Evolutionary conservation across 1,140 invertebrate genomes (phyloP), one percentile per base, ranked within the genome.

Genomic region (Drosophila baimaii): DNA sequence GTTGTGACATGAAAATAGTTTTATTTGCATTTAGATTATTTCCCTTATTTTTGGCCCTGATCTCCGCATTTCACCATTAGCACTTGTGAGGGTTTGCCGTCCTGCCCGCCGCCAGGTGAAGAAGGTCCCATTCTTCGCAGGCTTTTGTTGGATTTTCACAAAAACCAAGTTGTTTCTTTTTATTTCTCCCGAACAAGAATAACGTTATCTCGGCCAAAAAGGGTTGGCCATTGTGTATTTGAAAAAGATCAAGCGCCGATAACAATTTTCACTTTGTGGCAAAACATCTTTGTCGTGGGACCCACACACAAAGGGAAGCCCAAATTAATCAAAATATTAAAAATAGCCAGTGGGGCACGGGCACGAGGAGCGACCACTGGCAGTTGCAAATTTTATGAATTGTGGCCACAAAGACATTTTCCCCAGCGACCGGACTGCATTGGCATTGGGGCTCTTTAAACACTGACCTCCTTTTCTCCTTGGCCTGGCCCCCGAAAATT

Each of bases 21-120:
- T 57, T 73, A 72, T 83, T 89, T 83, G 83, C 84, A 88, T 88
- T 88, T 89, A 80, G 68, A 88, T 89, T 79, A 84, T 89, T 89
- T 79, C 65, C 44, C 59, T 52, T 59, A 37, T 52, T 41, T 49
- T 43, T 17, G 25, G 13, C 27, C 23, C 41, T 77, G 73, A 77
- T 76, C 73, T 75, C 29, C 43, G 61, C 55, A 49, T 49, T 56
- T 64, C 15, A 15, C 15, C 33, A 74, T 66, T 66, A 43, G 58
- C 70, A 56, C 54, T 75, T 52, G 19, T 73, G 35, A 35, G 62
- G 61, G 35, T 55, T 68, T 35, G 49, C 29, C 19, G 13, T n/a
- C n/a, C 51, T 19, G 51, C 25, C 47, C 9, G 25, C 25, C 27
- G 46, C 44, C 52, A 76, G 68, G 65, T 69, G 46, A 27, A 56